Conservation (phyloP, 2,113 vertebrate species). For the Callionymus lyra region DNA sequence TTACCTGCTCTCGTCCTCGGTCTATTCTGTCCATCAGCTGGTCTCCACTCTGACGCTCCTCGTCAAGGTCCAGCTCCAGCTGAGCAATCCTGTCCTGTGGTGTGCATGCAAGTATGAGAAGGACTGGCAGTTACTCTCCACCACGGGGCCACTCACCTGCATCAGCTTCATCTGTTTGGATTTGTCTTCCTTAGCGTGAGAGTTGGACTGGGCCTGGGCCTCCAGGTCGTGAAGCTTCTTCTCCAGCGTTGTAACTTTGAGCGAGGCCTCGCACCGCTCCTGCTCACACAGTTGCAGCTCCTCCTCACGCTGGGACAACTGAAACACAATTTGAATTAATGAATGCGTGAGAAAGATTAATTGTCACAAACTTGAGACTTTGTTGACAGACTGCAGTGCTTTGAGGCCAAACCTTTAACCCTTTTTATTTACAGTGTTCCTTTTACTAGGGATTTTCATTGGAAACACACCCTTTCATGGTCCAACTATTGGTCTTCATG, state of each 20-base stretch:
- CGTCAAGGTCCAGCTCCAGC: conserved; percentile 84
- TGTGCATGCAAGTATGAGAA: not conserved
- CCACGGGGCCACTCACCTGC: conserved; percentile 79
- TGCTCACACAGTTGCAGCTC: conserved; percentile 72
- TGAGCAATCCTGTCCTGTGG: conserved; percentile 81
- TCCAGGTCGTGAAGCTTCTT: conserved; percentile 79
- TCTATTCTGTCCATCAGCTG: conserved; percentile 82
- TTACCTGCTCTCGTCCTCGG: conserved; percentile 87
- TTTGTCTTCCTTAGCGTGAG: conserved; percentile 75
- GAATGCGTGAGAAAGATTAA: too few relatives aligned
- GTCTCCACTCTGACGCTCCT: conserved; percentile 85
- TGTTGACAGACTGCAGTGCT: too few relatives aligned
- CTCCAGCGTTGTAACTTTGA: conserved; percentile 71
- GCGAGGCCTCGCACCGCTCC: conserved; percentile 76
- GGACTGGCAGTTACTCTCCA: too few relatives aligned
- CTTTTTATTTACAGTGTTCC: too few relatives aligned
- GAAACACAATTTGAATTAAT: conserved; percentile 16
- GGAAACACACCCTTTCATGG: too few relatives aligned
- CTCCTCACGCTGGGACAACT: conserved; percentile 76
- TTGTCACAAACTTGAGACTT: too few relatives aligned
- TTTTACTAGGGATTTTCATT: too few relatives aligned
- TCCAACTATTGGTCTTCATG: too few relatives aligned
- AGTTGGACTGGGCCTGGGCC: conserved; percentile 72
- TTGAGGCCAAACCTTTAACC: too few relatives aligned
- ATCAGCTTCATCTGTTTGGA: conserved; percentile 76